These are phyloP conservation scores for Pelmatolapia mariae DNA, from an alignment of 2,113 vertebrate genomes.

Conservation along the genomic window DNA sequence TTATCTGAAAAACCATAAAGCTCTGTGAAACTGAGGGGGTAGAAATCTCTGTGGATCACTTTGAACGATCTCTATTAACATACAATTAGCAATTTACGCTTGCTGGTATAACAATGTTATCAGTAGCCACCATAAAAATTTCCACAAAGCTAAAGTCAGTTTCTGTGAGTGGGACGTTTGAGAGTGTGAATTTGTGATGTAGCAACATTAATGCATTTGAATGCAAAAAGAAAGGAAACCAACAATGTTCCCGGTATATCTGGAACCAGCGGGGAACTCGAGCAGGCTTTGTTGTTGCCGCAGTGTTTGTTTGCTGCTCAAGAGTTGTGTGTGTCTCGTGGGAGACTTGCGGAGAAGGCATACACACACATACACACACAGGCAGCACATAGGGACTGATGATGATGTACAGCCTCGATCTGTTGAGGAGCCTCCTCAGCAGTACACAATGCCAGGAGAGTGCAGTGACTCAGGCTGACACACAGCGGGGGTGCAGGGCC, in stretches of 20 bases:
- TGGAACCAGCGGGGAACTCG: background rate
- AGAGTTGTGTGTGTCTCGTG: background rate
- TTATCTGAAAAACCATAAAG: background rate
- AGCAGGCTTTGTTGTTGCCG: conserved; percentile 20
- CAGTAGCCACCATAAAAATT: background rate
- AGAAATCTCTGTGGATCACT: background rate
- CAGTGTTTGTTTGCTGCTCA: conserved; percentile 46
- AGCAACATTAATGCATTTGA: background rate
- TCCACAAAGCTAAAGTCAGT: background rate
- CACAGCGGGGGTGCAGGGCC: conserved; percentile 30
- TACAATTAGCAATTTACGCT: background rate
- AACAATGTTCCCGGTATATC: conserved; percentile 6
- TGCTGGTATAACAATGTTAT: background rate
- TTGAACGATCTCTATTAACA: background rate
- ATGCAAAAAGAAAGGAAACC: background rate
- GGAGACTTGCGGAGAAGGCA: conserved; percentile 12
- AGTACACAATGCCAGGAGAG: conserved; percentile 21
- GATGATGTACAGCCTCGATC: conserved; percentile 54
- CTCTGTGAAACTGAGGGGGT: background rate
- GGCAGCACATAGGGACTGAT: conserved; percentile 17
- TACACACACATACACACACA: background rate
- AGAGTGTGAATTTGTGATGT: background rate
- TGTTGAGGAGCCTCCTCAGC: conserved; percentile 55
- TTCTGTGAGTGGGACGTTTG: background rate
- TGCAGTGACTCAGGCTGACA: conserved; percentile 55